Base-by-base conservation (phyloP, 1,140 invertebrate species). In the Drosophila kikkawai region DNA sequence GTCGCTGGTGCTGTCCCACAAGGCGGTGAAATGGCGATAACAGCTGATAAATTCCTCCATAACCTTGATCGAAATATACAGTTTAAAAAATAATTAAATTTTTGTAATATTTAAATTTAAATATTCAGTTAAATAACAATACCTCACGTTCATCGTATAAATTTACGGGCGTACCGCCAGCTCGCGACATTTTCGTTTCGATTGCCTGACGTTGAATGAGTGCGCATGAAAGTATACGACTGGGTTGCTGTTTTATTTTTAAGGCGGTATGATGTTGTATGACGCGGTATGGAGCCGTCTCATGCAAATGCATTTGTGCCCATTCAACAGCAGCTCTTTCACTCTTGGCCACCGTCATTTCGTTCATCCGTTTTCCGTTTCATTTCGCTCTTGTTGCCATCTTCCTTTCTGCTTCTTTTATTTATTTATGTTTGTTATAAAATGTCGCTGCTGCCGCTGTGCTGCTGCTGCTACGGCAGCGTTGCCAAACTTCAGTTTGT, bases 31-130 rank as follows among this genome's bases (percentile, higher is more conserved):
- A 7, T 90, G 80, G 0, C 58, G 77, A 69, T 87, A 87, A 29
- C 84, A 87, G 69, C 84, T 84, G 26, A 87, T 87, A 39, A 88
- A 87, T 37, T 87, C 84, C 56, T 81, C 74, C 80, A 87, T 81
- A 0, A 87, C 53, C 53, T 56, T 22, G 17, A 55, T 22, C 7
- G 7, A 36, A 36, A 55, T 29, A 22, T 2, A 22, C 22, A 22
- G 22, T 22, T 22, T 22, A 22, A 22, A 22, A 22, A 22, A 36
- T 53, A 17, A 26, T 13, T 22, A 4, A 11, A 11, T 29, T 19
- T 19, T 17, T 12, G 2, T 12, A 15, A 26, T 8, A 26, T 15
- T 22, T 8, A 47, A 13, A 22, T 22, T 22, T 22, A 22, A 2
- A 2, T 13, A 47, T 12, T 13, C 5, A 9, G 13, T n/a, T 8